A percentile compares a stretch with the other conserved stretches of the same genome.
Evolutionary conservation across 2,113 vertebrate genomes (phyloP).

Genomic region (Blennius ocellaris): DNA sequence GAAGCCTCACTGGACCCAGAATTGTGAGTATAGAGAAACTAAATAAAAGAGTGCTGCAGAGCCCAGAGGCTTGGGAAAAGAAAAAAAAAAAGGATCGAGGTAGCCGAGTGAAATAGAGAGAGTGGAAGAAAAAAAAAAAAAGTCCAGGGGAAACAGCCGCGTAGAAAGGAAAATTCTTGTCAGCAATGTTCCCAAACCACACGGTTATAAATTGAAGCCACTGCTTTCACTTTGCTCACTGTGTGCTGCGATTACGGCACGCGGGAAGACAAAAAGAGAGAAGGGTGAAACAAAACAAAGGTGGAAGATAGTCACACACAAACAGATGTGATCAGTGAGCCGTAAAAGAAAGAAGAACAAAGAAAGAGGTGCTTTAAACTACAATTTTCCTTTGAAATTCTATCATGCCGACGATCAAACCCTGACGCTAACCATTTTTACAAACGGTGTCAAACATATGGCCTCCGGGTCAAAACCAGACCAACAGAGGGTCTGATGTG

Average conservation of each 20-base stretch:
- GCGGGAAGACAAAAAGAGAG: constrained; percentile 53
- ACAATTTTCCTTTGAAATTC: no score
- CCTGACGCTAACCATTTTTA: no score
- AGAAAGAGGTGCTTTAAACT: background rate
- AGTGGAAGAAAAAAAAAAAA: constrained; percentile 44
- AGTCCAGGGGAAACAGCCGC: constrained; percentile 57
- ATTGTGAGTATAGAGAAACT: constrained; percentile 40
- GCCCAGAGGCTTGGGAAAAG: constrained; percentile 39
- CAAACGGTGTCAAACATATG: no score
- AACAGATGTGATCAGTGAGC: constrained; percentile 22
- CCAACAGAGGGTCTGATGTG: no score
- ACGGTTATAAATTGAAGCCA: constrained; percentile 76
- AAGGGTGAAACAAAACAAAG: constrained; percentile 26
- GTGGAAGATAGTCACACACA: constrained; percentile 37
- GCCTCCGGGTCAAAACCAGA: no score
- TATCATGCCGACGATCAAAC: no score
- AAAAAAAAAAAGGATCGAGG: constrained; percentile 21
- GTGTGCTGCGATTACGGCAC: constrained; percentile 45
- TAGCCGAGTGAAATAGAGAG: constrained; percentile 28
- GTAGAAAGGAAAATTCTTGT: constrained; percentile 79
- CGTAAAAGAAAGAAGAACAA: constrained; percentile 16
- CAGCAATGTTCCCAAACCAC: constrained; percentile 80
- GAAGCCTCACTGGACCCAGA: constrained; percentile 49
- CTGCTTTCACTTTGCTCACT: constrained; percentile 52
- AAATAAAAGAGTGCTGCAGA: constrained; percentile 50